phyloP scores from a whole-genome alignment of 2,888 invertebrate genomes.

The Lithophane leautieri region DNA sequence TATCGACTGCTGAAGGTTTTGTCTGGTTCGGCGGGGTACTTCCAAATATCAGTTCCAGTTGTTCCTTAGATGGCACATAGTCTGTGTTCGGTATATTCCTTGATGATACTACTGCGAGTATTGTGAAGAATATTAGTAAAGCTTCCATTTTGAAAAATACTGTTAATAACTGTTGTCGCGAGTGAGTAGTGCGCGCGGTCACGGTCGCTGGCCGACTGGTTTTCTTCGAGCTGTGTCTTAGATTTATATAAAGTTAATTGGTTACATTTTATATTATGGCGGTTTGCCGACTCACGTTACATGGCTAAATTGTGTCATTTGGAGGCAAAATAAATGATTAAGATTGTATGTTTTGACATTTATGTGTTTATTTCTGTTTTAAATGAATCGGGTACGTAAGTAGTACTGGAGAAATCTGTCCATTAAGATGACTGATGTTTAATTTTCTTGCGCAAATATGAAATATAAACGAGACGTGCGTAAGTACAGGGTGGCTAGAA shows the following conservation, averaged over 20 bases:
- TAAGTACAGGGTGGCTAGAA: neutral
- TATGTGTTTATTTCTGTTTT: conserved; percentile 25
- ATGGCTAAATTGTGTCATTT: conserved; percentile 19
- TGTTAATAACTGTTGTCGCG: neutral
- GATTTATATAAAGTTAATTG: conserved; percentile 21
- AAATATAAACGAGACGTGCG: conserved; percentile 4
- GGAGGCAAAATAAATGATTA: neutral
- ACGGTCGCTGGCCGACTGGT: conserved; percentile 42
- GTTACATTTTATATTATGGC: neutral
- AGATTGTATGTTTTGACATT: conserved; percentile 12
- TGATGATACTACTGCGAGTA: conserved; percentile 13
- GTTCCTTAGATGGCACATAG: conserved; percentile 22
- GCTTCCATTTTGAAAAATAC: conserved; percentile 19
- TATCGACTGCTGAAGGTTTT: neutral
- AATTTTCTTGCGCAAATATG: conserved; percentile 19
- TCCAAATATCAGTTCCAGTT: conserved; percentile 35
- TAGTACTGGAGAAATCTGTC: neutral
- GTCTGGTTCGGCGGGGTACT: neutral
- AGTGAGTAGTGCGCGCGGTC: conserved; percentile 20
- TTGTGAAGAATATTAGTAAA: conserved; percentile 24
- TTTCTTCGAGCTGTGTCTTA: conserved; percentile 1
- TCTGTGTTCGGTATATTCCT: conserved; percentile 10
- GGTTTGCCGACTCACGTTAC: neutral
- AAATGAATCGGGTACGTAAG: conserved; percentile 11
- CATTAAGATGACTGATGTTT: conserved; percentile 12